These are phyloP conservation scores for Heliconius hermathena DNA, from an alignment of 1,140 invertebrate species.

Conservation along the genomic window DNA sequence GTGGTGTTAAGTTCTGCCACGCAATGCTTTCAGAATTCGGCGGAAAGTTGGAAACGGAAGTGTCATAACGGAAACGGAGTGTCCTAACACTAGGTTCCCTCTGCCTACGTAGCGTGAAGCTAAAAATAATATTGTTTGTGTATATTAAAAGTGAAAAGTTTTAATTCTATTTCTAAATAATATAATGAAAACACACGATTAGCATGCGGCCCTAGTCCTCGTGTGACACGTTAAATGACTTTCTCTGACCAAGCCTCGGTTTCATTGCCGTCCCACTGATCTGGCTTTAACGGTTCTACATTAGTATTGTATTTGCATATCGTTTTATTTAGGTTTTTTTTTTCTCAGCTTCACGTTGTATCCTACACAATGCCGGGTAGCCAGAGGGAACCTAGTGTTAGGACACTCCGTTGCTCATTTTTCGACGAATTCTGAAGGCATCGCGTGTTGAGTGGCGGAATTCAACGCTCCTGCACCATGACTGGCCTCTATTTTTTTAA, in stretches of 20 bases:
- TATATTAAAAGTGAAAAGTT: not conserved
- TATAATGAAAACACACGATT: conserved; percentile 41
- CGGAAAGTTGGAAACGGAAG: too few species aligned
- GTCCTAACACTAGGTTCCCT: too few species aligned
- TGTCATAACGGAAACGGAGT: too few species aligned
- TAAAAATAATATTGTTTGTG: not conserved
- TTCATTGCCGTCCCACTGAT: conserved; percentile 40
- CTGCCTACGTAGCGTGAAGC: too few species aligned
- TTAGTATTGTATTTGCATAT: not conserved
- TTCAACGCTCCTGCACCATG: too few species aligned
- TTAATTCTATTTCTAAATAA: not conserved
- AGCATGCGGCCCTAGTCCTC: conserved; percentile 58
- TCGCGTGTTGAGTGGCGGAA: too few species aligned
- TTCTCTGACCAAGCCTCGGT: conserved; percentile 65
- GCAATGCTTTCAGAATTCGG: not conserved
- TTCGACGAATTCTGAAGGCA: too few species aligned
- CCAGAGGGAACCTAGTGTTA: too few species aligned
- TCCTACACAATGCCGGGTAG: too few species aligned
- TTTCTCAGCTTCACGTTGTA: too few species aligned
- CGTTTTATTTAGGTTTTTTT: not conserved
- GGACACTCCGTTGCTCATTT: too few species aligned
- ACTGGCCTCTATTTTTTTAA: not conserved
- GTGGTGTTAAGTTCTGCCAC: too few species aligned
- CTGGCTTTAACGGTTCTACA: conserved; percentile 18
- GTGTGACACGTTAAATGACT: conserved; percentile 71